These are phyloP conservation scores for Phoxinus dragarum DNA, from an alignment of 2,797 vertebrate genomes.

Conservation along the genomic window DNA sequence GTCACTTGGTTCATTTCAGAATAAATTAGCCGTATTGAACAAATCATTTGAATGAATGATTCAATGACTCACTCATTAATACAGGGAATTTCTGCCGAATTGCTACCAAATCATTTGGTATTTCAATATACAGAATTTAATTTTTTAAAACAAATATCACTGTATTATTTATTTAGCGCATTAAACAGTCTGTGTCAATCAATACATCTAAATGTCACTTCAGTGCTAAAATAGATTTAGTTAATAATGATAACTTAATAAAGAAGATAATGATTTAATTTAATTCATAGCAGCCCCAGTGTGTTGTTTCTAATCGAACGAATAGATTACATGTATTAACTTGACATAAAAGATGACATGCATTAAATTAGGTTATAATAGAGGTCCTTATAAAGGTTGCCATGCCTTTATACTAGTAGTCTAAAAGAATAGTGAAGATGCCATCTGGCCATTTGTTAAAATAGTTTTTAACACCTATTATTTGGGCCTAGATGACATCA, in stretches of 20 bases:
- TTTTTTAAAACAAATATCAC: too few species aligned
- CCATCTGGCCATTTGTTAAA: neutral
- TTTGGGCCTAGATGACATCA: neutral
- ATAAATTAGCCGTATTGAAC: too few species aligned
- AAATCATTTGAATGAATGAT: too few species aligned
- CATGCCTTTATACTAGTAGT: neutral
- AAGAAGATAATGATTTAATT: neutral
- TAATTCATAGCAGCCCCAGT: neutral
- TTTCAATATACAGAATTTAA: too few species aligned
- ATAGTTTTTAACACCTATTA: neutral
- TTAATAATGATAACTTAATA: neutral
- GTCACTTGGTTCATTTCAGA: too few species aligned
- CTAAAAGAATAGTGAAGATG: too few species aligned
- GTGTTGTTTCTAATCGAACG: neutral
- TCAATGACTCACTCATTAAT: too few species aligned
- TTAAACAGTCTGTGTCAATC: too few species aligned
- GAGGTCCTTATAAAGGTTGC: neutral
- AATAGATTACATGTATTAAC: neutral
- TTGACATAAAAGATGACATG: neutral
- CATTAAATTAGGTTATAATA: neutral
- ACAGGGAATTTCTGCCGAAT: too few species aligned
- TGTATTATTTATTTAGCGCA: too few species aligned
- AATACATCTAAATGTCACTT: neutral
- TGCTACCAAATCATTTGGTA: too few species aligned
- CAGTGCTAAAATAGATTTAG: neutral